Evolutionary conservation across 2,797 vertebrate species (phyloP), one percentile per base, ranked within the genome.

Genomic region (Chelidonichthys spinosus): DNA sequence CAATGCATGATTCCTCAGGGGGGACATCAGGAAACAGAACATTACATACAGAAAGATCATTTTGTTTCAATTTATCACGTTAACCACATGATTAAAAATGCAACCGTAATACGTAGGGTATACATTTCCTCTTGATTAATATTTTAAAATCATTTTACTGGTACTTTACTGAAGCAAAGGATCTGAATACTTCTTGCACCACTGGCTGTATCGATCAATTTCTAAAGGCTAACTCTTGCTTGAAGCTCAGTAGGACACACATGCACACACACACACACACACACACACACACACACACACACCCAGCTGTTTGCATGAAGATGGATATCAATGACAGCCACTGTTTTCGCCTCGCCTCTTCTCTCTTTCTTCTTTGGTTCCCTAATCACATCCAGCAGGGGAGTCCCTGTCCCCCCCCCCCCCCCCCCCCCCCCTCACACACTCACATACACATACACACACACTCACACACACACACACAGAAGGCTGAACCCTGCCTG

Each of bases 221-320:
- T 37, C 37, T 17, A 32, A 35, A 13, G 15, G 13, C 0, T 15
- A 52, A 55, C 53, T 36, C 14, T 55, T 55, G 17, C 36, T 55
- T 17, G 53, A 36, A 37, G 35, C 35, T 37, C 35, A 56, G 15
- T 36, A 35, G 53, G 53, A 55, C 53, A 17, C 13, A 42, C 63
- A 50, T n/a, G 63, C 72, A 55, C 54, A 37, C 46, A 40, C 32
- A 11, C 64, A 46, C 69, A 52, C 42, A 18, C 64, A 25, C 46
- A 7, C 40, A 46, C 52, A 49, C 32, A 11, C 7, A 36, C 25
- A 53, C 53, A 18, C 40, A 36, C 73, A 55, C 65, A 61, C 78
- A 53, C 83, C 75, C 91, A 92, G 82, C 90, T 94, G 90, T 94
- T 93, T 93, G 87, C 90, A 92, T 91, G 89, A 87, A 91, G 93